These are phyloP conservation scores for Hippopotamyrus pictus DNA, from an alignment of 2,797 vertebrate genomes.

Conservation along the genomic window DNA sequence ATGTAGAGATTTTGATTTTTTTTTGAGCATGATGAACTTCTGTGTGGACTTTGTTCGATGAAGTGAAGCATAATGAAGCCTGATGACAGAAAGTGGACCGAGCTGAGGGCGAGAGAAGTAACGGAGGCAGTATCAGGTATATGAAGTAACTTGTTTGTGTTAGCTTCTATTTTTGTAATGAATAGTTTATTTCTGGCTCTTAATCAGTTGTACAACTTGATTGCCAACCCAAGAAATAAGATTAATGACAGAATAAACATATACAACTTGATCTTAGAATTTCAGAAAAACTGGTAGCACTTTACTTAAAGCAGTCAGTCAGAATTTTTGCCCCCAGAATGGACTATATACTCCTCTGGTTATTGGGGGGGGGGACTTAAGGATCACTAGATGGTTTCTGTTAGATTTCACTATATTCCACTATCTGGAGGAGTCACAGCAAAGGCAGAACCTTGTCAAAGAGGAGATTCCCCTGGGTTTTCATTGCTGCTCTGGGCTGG, in stretches of 20 bases:
- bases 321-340: background rate
- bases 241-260: background rate
- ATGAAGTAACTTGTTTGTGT: background rate
- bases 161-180: background rate
- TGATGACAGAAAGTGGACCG: slow-evolving; percentile 35
- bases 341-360: background rate
- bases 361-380: background rate
- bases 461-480: background rate
- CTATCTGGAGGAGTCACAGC: background rate
- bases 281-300: background rate
- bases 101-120: background rate
- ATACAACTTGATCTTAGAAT: background rate
- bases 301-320: background rate
- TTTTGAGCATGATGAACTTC: background rate
- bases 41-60: background rate
- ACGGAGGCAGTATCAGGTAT: background rate
- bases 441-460: background rate
- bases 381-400: background rate
- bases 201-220: background rate
- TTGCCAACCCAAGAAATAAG: background rate
- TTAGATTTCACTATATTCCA: background rate
- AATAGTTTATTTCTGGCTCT: background rate
- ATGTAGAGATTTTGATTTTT: background rate
- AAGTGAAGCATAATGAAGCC: background rate
- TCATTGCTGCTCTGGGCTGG: background rate